Evolutionary conservation across 92 coral and sea anemone species (phyloP).

Genomic region (Zoanthus sociatus): DNA sequence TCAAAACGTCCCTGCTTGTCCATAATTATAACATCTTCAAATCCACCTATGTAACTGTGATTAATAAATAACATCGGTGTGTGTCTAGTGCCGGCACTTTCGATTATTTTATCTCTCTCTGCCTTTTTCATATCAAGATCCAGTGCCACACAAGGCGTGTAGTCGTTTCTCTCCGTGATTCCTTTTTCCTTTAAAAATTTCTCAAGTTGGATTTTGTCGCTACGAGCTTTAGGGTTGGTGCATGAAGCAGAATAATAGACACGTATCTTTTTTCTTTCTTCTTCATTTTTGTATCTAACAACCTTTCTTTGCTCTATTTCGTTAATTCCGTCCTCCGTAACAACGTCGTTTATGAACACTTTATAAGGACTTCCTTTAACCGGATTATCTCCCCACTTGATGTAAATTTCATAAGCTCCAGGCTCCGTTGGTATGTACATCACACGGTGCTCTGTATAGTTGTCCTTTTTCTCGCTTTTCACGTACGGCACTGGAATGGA

Average conservation of each 20-base stretch:
- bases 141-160: conserved; percentile 83
- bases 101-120: conserved; percentile 85
- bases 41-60: conserved; percentile 82
- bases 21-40: conserved; percentile 88
- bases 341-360: conserved; percentile 86
- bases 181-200: conserved; percentile 79
- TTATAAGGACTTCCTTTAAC: conserved; percentile 90
- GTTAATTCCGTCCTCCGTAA: conserved; percentile 5
- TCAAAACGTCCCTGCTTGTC: conserved; percentile 89
- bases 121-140: conserved; percentile 82
- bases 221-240: conserved; percentile 77
- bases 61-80: conserved; percentile 93
- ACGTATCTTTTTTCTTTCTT: conserved; percentile 77
- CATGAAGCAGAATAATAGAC: conserved; percentile 92
- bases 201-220: conserved; percentile 79
- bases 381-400: conserved; percentile 91
- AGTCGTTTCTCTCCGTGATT: conserved; percentile 65
- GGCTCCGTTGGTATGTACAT: conserved; percentile 97
- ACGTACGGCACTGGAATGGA: conserved; percentile 99
- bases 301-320: conserved; percentile 39
- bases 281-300: conserved; percentile 49
- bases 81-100: conserved; percentile 85
- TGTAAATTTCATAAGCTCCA: conserved; percentile 91
- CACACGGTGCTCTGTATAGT: conserved; percentile 83
- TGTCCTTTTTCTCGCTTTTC: conserved; percentile 78